phyloP scores from a whole-genome alignment of 2,797 vertebrate species.

The Moxostoma hubbsi region DNA sequence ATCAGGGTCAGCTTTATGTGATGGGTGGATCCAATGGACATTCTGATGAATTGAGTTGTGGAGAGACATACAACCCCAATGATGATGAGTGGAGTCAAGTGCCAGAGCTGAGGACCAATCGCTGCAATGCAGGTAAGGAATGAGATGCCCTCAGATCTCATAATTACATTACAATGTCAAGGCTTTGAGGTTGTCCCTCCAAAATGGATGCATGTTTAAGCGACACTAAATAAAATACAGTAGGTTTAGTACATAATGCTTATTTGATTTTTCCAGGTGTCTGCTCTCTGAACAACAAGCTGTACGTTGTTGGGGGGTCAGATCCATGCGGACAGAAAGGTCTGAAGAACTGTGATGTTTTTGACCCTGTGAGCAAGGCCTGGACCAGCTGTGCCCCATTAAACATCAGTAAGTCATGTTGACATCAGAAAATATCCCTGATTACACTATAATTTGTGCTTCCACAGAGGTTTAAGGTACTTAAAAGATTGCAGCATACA shows the following conservation, averaged over 20 bases:
- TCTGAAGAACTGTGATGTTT: constrained; percentile 96
- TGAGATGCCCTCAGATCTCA: background rate
- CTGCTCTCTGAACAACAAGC: constrained; percentile 90
- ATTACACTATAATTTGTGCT: constrained; percentile 1
- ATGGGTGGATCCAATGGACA: constrained; percentile 98
- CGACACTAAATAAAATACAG: background rate
- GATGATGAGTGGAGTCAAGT: constrained; percentile 91
- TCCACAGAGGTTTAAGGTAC: background rate
- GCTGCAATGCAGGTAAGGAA: constrained; percentile 92
- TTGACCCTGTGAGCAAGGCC: constrained; percentile 90
- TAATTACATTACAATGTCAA: background rate
- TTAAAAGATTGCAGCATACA: constrained; percentile 1
- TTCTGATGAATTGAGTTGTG: constrained; percentile 95
- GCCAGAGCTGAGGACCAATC: constrained; percentile 94
- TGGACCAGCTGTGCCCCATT: constrained; percentile 94
- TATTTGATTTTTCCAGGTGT: constrained; percentile 79
- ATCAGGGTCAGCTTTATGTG: constrained; percentile 92
- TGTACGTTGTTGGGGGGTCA: constrained; percentile 95
- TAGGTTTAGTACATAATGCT: background rate
- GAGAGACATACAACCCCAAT: constrained; percentile 90
- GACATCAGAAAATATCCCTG: background rate
- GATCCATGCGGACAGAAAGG: constrained; percentile 98
- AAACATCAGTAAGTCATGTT: constrained; percentile 87
- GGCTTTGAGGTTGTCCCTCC: background rate
- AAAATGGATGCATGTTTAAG: too few relatives aligned